phyloP scores from a whole-genome alignment of 2,797 vertebrate species.

The Oceanodroma leucorhoa region DNA sequence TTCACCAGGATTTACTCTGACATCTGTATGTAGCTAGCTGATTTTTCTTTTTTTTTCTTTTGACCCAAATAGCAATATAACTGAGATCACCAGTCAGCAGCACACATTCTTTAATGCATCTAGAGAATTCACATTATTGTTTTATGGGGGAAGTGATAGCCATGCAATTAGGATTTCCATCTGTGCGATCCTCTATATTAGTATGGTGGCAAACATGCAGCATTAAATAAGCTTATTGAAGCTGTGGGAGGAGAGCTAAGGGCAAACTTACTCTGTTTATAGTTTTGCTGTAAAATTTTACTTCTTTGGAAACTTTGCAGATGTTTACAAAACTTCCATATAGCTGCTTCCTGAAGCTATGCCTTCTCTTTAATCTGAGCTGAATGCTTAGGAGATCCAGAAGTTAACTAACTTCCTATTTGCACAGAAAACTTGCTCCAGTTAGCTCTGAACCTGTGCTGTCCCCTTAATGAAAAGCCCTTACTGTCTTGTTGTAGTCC shows the following conservation, averaged over 20 bases:
- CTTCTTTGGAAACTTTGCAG: not conserved
- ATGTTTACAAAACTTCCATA: not conserved
- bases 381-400: not conserved
- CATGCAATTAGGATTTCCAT: not conserved
- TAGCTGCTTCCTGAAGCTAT: not conserved
- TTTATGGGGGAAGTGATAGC: not conserved
- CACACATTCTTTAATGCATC: not conserved
- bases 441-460: not conserved
- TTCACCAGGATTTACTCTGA: conserved; percentile 26
- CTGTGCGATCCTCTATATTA: not conserved
- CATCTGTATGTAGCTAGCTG: not conserved
- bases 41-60: not conserved
- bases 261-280: not conserved
- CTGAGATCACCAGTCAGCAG: not conserved
- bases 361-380: not conserved
- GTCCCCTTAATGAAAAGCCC: not conserved
- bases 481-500: not conserved
- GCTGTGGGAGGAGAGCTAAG: not conserved
- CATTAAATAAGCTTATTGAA: not conserved
- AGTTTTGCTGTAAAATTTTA: not conserved
- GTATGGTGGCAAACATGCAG: not conserved
- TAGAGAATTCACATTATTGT: not conserved
- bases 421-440: accelerated
- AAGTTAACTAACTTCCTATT: accelerated
- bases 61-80: not conserved